A percentile compares a stretch with the other conserved stretches of the same genome.
Evolutionary conservation across 2,888 invertebrate species (phyloP).

Genomic region (Chrysopilus asiliformis): DNA sequence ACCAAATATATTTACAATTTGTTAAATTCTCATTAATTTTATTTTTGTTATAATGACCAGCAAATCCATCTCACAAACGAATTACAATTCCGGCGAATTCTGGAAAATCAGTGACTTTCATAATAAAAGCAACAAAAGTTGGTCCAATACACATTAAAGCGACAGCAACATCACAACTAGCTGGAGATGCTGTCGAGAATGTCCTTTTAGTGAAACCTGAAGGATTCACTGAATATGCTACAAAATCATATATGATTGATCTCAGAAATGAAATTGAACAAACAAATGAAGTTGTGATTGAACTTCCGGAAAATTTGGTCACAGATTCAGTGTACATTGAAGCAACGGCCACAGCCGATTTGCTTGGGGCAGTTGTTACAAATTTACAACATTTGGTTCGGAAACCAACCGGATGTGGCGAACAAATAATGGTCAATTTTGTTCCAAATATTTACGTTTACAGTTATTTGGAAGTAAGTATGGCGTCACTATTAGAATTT

Average conservation of each 20-base stretch:
- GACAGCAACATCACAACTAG: conserved; percentile 57
- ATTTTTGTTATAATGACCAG: too few species aligned
- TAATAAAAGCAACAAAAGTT: conserved; percentile 60
- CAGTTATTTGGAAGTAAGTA: conserved; percentile 66
- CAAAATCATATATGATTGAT: conserved; percentile 61
- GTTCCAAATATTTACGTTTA: conserved; percentile 80
- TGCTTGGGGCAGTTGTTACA: conserved; percentile 62
- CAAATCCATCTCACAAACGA: too few species aligned
- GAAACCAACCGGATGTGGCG: conserved; percentile 81
- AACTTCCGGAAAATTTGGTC: conserved; percentile 62
- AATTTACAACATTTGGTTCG: conserved; percentile 61
- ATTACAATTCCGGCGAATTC: conserved; percentile 48
- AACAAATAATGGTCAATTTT: conserved; percentile 84
- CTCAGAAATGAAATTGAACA: conserved; percentile 42
- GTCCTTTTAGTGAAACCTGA: conserved; percentile 65
- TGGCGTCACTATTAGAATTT: too few species aligned
- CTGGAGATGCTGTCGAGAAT: conserved; percentile 66
- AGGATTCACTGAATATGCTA: conserved; percentile 60
- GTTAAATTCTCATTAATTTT: too few species aligned
- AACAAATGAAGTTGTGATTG: conserved; percentile 53
- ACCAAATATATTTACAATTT: too few species aligned
- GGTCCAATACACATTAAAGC: conserved; percentile 63
- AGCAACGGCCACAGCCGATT: conserved; percentile 51
- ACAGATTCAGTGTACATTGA: conserved; percentile 57
- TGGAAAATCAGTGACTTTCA: conserved; percentile 68